Conservation (phyloP, 2,888 invertebrate genomes). For the Diogma glabrata region DNA sequence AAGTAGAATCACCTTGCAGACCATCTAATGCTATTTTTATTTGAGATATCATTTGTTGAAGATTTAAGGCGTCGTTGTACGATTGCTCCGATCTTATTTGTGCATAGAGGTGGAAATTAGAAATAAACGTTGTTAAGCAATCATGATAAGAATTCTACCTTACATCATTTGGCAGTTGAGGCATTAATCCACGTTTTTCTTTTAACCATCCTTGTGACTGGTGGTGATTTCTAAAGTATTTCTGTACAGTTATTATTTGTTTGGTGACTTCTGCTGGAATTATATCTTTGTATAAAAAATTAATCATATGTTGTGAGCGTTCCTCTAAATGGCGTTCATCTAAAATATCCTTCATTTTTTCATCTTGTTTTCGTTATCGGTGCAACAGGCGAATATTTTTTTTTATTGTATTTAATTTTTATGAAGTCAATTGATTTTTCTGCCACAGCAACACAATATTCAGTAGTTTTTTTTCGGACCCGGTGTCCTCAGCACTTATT, state of each 20-base stretch:
- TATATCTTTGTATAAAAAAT: too few species aligned
- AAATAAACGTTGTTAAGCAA: background rate
- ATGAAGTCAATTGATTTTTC: background rate
- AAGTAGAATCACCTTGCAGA: too few species aligned
- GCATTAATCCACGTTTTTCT: background rate
- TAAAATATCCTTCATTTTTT: constrained; percentile 3
- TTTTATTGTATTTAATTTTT: background rate
- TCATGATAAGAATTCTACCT: background rate
- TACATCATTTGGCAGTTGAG: constrained; percentile 1
- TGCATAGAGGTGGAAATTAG: background rate
- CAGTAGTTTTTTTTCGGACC: background rate
- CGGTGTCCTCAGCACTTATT: too few species aligned
- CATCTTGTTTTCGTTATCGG: background rate
- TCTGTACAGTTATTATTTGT: background rate
- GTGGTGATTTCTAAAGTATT: constrained; percentile 4
- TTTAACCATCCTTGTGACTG: background rate
- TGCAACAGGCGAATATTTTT: background rate
- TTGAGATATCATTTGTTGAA: too few species aligned
- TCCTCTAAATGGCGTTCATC: background rate
- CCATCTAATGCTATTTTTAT: too few species aligned
- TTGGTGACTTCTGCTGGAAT: background rate
- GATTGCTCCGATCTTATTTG: background rate
- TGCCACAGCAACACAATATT: background rate
- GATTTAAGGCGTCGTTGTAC: too few species aligned
- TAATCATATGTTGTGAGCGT: background rate